These are phyloP conservation scores for Hucho hucho DNA, from an alignment of 2,113 vertebrate genomes.

Conservation along the genomic window DNA sequence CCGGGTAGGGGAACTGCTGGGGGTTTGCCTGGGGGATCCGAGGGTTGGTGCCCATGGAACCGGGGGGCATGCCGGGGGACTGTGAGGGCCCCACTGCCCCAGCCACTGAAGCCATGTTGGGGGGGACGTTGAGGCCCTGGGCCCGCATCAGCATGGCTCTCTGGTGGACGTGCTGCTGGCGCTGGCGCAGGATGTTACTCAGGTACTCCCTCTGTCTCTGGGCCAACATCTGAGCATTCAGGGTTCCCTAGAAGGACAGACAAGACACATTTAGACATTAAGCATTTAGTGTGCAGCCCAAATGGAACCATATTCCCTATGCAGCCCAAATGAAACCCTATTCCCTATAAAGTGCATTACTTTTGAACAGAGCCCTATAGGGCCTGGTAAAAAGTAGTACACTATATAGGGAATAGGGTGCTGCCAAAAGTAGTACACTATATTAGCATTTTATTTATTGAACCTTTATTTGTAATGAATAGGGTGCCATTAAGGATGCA, in stretches of 20 bases:
- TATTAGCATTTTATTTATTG: too few relatives aligned
- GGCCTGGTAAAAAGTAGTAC: too few relatives aligned
- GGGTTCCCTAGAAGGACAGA: constrained; percentile 75
- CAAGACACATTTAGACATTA: too few relatives aligned
- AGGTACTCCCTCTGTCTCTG: constrained; percentile 94
- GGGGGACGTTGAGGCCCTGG: constrained; percentile 79
- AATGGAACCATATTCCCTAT: too few relatives aligned
- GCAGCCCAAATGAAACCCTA: too few relatives aligned
- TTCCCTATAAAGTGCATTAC: too few relatives aligned
- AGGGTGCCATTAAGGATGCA: too few relatives aligned
- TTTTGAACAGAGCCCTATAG: too few relatives aligned
- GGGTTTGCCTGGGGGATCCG: constrained; percentile 85
- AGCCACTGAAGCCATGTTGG: constrained; percentile 80
- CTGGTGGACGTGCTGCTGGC: constrained; percentile 78
- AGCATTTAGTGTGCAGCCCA: too few relatives aligned
- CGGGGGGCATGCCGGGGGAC: not conserved
- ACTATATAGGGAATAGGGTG: not conserved
- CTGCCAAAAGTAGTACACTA: too few relatives aligned
- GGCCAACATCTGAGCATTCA: constrained; percentile 93
- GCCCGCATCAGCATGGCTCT: constrained; percentile 90
- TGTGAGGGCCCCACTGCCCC: constrained; percentile 59
- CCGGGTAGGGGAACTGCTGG: constrained; percentile 92
- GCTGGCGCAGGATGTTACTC: constrained; percentile 89
- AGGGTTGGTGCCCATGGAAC: constrained; percentile 78
- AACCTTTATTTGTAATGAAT: too few relatives aligned